Percentiles rank a stretch among this genome's conserved stretches.
Evolutionary conservation across 2,888 invertebrate genomes (phyloP).

Genomic region (Hyalella azteca): DNA sequence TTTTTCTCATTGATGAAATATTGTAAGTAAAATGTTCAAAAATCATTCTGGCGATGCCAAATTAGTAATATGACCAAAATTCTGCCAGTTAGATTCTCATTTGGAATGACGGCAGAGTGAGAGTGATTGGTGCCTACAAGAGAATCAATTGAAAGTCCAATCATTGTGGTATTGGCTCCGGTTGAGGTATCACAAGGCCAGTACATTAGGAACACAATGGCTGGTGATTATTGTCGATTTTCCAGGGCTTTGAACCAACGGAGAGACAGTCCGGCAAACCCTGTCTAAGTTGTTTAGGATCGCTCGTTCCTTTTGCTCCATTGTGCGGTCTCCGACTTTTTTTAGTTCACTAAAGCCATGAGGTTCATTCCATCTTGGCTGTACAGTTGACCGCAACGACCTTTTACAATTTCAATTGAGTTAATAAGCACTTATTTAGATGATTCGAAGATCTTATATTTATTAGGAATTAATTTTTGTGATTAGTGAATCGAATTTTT

Average conservation of each 20-base stretch:
- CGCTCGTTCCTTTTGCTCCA: not conserved
- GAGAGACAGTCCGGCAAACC: not conserved
- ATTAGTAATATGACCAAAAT: too few relatives aligned
- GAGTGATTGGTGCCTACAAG: not conserved
- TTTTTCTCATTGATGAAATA: too few relatives aligned
- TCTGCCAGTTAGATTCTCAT: too few relatives aligned
- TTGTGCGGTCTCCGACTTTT: not conserved
- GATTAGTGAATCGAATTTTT: too few relatives aligned
- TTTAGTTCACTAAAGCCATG: not conserved
- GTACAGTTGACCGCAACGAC: too few relatives aligned
- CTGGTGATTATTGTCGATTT: slow-evolving; percentile 15
- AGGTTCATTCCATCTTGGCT: too few relatives aligned
- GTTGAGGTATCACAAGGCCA: not conserved
- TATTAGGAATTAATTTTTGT: too few relatives aligned
- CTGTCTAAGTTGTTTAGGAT: not conserved
- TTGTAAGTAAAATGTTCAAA: too few relatives aligned
- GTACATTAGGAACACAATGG: slow-evolving; percentile 23
- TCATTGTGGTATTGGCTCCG: not conserved
- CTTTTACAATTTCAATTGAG: too few relatives aligned
- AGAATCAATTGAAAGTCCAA: slow-evolving; percentile 29
- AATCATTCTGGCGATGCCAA: too few relatives aligned
- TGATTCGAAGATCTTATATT: too few relatives aligned
- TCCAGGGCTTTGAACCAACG: slow-evolving; percentile 6
- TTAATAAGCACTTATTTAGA: too few relatives aligned
- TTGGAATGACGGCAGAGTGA: not conserved